phyloP scores from a whole-genome alignment of 2,797 vertebrate species.

The Cetoscarus ocellatus region DNA sequence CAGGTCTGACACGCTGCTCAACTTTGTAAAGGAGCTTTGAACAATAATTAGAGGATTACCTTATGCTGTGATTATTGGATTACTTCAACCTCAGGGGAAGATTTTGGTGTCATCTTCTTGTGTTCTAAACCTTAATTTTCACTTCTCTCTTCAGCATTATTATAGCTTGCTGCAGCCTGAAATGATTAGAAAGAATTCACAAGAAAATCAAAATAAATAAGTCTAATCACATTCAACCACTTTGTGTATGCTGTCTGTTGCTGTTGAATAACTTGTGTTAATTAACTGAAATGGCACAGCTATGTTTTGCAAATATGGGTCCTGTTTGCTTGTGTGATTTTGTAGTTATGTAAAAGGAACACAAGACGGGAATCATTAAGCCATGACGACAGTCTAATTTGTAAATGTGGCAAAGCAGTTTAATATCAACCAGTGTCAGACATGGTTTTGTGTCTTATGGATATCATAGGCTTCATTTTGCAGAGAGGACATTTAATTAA shows the following conservation, averaged over 20 bases:
- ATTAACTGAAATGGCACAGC: slow-evolving; percentile 6
- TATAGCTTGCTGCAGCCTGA: neutral
- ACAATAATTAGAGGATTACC: slow-evolving; percentile 28
- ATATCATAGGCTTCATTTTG: slow-evolving; percentile 28
- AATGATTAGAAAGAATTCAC: neutral
- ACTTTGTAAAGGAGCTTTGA: slow-evolving; percentile 12
- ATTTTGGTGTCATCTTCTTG: slow-evolving; percentile 10
- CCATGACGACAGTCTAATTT: slow-evolving; percentile 25
- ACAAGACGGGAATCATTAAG: slow-evolving; percentile 26
- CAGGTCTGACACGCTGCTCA: slow-evolving; percentile 19
- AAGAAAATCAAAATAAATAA: slow-evolving; percentile 4
- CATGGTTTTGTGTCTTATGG: slow-evolving; percentile 1
- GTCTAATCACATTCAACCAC: neutral
- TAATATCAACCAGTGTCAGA: slow-evolving; percentile 29
- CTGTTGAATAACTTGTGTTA: neutral
- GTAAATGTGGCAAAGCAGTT: slow-evolving; percentile 42
- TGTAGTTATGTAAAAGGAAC: slow-evolving; percentile 23
- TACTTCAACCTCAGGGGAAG: slow-evolving; percentile 11
- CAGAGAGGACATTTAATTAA: slow-evolving; percentile 39
- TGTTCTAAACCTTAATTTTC: slow-evolving; percentile 2
- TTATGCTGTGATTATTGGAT: slow-evolving; percentile 22
- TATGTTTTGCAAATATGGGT: slow-evolving; percentile 18
- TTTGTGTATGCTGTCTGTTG: neutral
- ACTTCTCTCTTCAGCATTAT: neutral
- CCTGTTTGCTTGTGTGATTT: slow-evolving; percentile 11